Percentiles rank a stretch among this genome's conserved stretches.
phyloP scores from a whole-genome alignment of 2,797 vertebrate species.

The Sebastiscus albofasciatus region DNA sequence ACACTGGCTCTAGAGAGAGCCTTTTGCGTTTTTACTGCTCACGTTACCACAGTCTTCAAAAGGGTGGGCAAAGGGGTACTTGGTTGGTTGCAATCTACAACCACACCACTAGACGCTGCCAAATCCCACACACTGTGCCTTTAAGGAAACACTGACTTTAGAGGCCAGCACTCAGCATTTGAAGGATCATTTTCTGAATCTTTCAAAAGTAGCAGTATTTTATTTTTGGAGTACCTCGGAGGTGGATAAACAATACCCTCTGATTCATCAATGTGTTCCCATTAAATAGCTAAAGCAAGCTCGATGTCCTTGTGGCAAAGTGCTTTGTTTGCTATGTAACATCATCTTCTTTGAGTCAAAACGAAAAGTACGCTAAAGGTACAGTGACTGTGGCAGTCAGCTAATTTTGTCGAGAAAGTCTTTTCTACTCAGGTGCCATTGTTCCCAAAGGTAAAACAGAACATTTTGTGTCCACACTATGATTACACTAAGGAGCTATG shows the following conservation, averaged over 20 bases:
- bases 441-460: background rate
- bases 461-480: background rate
- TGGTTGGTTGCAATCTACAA: no score
- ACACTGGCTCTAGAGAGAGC: no score
- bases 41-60: no score
- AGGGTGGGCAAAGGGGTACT: no score
- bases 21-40: no score
- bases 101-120: no score
- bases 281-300: slow-evolving; percentile 28
- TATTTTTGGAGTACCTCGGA: slow-evolving; percentile 6
- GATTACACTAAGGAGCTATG: background rate
- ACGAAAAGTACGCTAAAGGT: background rate
- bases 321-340: background rate
- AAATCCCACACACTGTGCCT: no score
- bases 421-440: background rate
- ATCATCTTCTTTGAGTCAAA: background rate
- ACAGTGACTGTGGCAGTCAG: background rate
- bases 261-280: slow-evolving; percentile 27
- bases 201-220: background rate
- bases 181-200: slow-evolving; percentile 2
- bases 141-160: background rate
- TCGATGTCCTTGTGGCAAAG: slow-evolving; percentile 34
- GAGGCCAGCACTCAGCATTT: slow-evolving; percentile 1
- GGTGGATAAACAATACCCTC: slow-evolving; percentile 18
- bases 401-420: background rate